Evolutionary conservation across 2,797 vertebrate species (phyloP), one percentile per base, ranked within the genome.

Genomic region (Anguilla anguilla): DNA sequence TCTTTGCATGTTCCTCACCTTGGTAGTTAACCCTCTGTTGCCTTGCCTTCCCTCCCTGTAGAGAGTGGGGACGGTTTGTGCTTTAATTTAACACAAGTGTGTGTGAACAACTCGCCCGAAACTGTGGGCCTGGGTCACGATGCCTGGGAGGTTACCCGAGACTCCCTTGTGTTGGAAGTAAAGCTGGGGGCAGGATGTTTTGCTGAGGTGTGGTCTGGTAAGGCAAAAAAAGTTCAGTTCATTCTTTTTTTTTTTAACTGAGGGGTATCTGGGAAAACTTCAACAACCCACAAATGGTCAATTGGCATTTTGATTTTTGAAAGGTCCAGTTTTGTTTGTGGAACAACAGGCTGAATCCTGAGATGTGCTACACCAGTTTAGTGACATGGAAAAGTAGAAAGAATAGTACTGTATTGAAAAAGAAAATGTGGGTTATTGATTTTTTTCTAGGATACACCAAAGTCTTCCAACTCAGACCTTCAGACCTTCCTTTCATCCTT

Each of bases 151-250:
- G 97, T 99, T 95, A 92, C 93, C 95, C 97, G 98, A 91, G 94
- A 95, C 89, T 93, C 97, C 87, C 96, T 99, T 94, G 94, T 90
- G 95, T 95, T 99, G 97, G 95, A 98, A 90, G 93, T 97, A 95
- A 99, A 98, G 96, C 97, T 99, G 94, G 98, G 98, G 93, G 98
- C 98, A 90, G 98, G 98, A 94, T 99, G 98, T 97, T 99, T 99
- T 95, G 98, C 98, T 95, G 98, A 99, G 94, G 98, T 99, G 92
- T 99, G 98, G 97, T 97, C 95, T 96, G 98, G 98, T 99, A 99
- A 99, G 98, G 95, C 95, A 94, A 95, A 57, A 61, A 43, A 31
- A 19, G 15, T 31, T 53, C 11, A 85, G 85, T 86, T 59, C 64
- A 9, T 59, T 7, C 35, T 46, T 17, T 53, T 87, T 84, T 19